These are phyloP conservation scores for Anomalospiza imberbis DNA, from an alignment of 2,797 vertebrate genomes.

Conservation along the genomic window DNA sequence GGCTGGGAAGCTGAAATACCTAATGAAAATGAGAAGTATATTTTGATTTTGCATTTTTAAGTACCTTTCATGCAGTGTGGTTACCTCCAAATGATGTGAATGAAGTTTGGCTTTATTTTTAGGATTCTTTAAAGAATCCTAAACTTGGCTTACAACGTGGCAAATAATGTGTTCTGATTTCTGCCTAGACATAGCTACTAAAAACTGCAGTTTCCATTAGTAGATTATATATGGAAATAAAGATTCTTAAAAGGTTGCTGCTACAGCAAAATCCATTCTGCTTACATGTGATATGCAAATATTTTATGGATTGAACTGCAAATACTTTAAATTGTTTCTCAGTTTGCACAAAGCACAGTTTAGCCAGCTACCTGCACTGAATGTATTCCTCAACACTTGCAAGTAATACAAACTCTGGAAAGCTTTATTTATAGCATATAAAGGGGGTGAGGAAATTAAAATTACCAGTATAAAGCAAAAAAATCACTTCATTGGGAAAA, in stretches of 20 bases:
- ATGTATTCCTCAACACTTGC: not conserved
- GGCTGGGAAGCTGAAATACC: not conserved
- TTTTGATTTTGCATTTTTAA: not conserved
- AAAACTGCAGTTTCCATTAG: not conserved
- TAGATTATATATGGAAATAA: not conserved
- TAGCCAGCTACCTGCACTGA: not conserved
- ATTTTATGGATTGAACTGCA: not conserved
- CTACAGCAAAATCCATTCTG: not conserved
- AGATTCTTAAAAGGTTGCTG: not conserved
- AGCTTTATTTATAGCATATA: not conserved
- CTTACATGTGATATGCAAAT: not conserved
- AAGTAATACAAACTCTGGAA: not conserved
- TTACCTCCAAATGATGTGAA: not conserved
- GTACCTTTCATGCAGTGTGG: not conserved
- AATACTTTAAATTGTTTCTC: not conserved
- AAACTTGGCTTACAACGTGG: not conserved
- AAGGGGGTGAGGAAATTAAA: fast-evolving
- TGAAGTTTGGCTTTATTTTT: not conserved
- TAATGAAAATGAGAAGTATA: not conserved
- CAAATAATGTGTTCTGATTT: not conserved
- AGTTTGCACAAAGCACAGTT: not conserved
- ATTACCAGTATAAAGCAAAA: not conserved
- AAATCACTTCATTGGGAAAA: not conserved
- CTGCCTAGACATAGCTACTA: not conserved
- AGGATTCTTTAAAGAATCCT: not conserved